Conservation (phyloP, 1,140 invertebrate species). For the Cydia strobilella region DNA sequence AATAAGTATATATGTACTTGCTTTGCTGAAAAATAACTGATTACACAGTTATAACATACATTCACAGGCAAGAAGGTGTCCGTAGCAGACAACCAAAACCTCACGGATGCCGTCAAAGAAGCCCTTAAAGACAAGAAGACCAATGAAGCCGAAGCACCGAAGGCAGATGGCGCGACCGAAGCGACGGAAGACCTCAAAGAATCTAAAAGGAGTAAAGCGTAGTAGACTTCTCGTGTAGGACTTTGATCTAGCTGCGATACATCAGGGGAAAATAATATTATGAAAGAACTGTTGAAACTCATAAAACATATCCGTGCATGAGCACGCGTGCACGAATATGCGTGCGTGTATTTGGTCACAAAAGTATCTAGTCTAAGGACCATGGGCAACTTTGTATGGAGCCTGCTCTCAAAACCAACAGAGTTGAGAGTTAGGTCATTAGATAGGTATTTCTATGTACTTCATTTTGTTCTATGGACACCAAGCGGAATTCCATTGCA, state of each 20-base stretch:
- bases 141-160: constrained; percentile 42
- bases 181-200: constrained; percentile 63
- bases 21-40: neutral
- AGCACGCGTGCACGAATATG: too few relatives aligned
- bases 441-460: too few relatives aligned
- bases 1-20: too few relatives aligned
- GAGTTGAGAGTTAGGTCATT: too few relatives aligned
- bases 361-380: too few relatives aligned
- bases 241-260: neutral
- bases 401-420: too few relatives aligned
- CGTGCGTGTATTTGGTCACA: too few relatives aligned
- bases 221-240: constrained; percentile 31
- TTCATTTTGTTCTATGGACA: too few relatives aligned
- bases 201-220: constrained; percentile 72
- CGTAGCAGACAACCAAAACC: constrained; percentile 79
- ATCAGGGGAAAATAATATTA: neutral
- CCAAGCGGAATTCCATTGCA: too few relatives aligned
- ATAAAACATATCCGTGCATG: too few relatives aligned
- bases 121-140: constrained; percentile 80
- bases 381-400: too few relatives aligned
- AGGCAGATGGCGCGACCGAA: constrained; percentile 33
- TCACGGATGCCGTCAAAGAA: constrained; percentile 83
- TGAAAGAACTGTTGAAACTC: too few relatives aligned
- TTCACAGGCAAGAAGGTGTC: constrained; percentile 84
- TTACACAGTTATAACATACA: neutral